Conservation (phyloP, 1,140 invertebrate species). For the Cryptotermes secundus region DNA sequence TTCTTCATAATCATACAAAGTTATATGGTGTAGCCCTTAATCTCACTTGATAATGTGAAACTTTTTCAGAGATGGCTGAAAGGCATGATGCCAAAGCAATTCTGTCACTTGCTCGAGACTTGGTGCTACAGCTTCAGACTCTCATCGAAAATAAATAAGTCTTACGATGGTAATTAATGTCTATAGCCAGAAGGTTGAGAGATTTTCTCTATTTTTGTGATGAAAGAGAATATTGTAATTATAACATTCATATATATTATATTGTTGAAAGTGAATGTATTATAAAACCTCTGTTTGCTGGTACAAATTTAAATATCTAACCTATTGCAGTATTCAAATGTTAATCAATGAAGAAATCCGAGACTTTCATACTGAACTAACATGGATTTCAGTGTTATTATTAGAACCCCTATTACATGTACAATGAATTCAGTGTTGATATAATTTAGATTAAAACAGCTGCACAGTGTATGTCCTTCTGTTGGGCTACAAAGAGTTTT, state of each 20-base stretch:
- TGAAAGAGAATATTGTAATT: background rate
- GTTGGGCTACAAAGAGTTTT: no score
- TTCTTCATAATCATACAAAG: background rate
- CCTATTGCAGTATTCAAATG: no score
- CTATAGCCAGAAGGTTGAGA: background rate
- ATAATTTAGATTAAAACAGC: no score
- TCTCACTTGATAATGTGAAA: conserved; percentile 15
- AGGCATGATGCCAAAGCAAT: conserved; percentile 81
- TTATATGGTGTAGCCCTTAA: background rate
- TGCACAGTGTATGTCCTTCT: no score
- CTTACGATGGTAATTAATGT: background rate
- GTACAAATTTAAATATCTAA: no score
- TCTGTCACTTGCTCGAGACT: conserved; percentile 75
- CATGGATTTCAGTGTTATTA: no score
- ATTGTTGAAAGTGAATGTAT: conserved; percentile 18
- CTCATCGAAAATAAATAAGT: conserved; percentile 84
- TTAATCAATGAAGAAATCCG: no score
- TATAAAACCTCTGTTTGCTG: background rate
- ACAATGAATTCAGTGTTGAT: no score
- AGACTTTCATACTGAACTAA: no score
- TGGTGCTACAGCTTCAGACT: conserved; percentile 85
- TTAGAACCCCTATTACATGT: no score
- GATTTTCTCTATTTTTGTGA: conserved; percentile 1
- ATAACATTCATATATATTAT: background rate
- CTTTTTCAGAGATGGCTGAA: conserved; percentile 88